These are phyloP conservation scores for Pipra filicauda DNA, from an alignment of 2,113 vertebrate genomes.

Conservation along the genomic window DNA sequence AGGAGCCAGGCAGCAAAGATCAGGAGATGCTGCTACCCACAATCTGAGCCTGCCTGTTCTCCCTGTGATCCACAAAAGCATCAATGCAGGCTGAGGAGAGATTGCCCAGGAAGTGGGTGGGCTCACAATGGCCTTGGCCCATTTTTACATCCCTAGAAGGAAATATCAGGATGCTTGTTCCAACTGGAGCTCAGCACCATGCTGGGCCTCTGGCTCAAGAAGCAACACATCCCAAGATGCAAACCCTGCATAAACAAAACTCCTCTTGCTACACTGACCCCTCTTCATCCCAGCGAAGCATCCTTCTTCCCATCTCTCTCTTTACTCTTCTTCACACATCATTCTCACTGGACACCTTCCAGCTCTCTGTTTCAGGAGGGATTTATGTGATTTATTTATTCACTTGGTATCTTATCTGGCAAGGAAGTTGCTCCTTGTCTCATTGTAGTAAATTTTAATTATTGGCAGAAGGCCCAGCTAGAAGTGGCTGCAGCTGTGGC, in stretches of 20 bases:
- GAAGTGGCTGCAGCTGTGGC: constrained; percentile 17
- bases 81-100: background rate
- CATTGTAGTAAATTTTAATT: constrained; percentile 28
- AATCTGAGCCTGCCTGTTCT: background rate
- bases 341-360: background rate
- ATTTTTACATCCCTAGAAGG: constrained; percentile 31
- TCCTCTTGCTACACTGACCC: background rate
- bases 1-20: background rate
- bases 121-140: background rate
- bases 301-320: background rate
- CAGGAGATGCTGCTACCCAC: background rate
- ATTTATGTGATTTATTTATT: constrained; percentile 14
- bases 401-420: background rate
- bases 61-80: background rate
- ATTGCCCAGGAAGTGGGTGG: constrained; percentile 11
- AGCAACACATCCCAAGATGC: background rate
- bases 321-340: background rate
- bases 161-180: constrained; percentile 6
- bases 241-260: constrained; percentile 21
- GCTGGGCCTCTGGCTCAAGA: background rate
- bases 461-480: constrained; percentile 9
- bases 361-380: background rate
- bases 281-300: background rate
- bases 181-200: background rate
- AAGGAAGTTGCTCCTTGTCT: background rate